Base-by-base conservation (phyloP, 2,888 invertebrate genomes). In the Tiliacea aurago region DNA sequence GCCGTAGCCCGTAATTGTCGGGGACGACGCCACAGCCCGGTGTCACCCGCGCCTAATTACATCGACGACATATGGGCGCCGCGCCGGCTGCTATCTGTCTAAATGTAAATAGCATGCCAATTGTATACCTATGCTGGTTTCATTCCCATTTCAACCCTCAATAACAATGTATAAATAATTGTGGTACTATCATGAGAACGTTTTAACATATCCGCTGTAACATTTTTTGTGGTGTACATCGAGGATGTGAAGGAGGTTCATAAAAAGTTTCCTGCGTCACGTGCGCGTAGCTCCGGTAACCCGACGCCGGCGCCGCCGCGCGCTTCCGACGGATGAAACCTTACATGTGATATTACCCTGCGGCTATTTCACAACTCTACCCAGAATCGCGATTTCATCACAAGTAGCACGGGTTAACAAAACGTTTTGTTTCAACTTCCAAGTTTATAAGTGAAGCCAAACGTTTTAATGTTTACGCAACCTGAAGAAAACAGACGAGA, bases 251-350 rank as follows among this genome's bases (percentile, higher is more conserved):
- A 89, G 84, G 87, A 86, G 87, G 89, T 86, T 78, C 78, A 88
- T 88, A 93, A 94, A 91, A 94, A 91, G 89, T 84, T 88, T 89
- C 88, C 83, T 84, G 80, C 90, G 91, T 92, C 94, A 94, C 94
- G 94, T 94, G 94, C 91, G 90, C 86, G 85, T 69, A 78, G 82
- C 88, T 86, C 87, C 89, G 85, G 94, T 93, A 93, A 92, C 89
- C 83, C 88, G 89, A 92, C 89, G 89, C 87, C 90, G 89, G 90
- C 89, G 90, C 88, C 89, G 90, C 88, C 90, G 90, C 88, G 87
- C 90, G 90, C 90, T 94, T 95, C 95, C 95, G 94, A 90, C 93
- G 92, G 92, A 92, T 90, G 92, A 92, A 93, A 91, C 93, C 93
- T 90, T 89, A 89, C 87, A 86, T 80, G 86, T 90, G 85, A 86